Percentiles rank a stretch among this genome's conserved stretches.
phyloP scores from a whole-genome alignment of 2,113 vertebrate genomes.

The Dolichotis patagonum region DNA sequence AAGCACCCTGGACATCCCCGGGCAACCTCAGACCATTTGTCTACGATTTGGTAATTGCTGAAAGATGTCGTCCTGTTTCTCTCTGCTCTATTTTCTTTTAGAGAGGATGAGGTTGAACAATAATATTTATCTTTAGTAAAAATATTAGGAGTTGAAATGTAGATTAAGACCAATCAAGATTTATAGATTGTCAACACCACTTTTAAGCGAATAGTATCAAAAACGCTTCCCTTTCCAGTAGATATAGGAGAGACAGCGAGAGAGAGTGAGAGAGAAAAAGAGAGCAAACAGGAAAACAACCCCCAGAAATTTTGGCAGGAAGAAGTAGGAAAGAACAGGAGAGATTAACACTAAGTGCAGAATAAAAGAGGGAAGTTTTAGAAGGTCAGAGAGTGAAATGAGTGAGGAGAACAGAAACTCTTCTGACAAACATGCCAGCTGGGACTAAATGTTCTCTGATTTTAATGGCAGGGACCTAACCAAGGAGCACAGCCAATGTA shows the following conservation, averaged over 20 bases:
- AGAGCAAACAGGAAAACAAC: background rate
- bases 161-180: constrained; percentile 41
- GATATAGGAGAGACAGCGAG: background rate
- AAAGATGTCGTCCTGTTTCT: background rate
- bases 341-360: background rate
- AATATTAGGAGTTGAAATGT: constrained; percentile 22
- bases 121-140: constrained; percentile 33
- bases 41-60: background rate
- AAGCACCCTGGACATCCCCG: background rate
- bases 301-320: background rate
- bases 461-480: background rate
- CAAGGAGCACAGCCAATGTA: background rate
- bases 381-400: constrained; percentile 1
- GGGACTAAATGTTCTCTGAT: background rate
- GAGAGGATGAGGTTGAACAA: background rate
- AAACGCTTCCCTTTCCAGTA: background rate
- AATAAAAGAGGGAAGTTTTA: background rate
- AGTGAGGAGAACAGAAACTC: background rate
- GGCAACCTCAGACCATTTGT: background rate
- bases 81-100: background rate
- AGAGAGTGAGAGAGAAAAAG: background rate
- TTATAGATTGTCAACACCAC: background rate
- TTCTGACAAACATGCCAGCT: background rate
- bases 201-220: background rate
- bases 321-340: background rate